Base-by-base conservation (phyloP, 1,140 invertebrate genomes). In the Sesamia nonagrioides region DNA sequence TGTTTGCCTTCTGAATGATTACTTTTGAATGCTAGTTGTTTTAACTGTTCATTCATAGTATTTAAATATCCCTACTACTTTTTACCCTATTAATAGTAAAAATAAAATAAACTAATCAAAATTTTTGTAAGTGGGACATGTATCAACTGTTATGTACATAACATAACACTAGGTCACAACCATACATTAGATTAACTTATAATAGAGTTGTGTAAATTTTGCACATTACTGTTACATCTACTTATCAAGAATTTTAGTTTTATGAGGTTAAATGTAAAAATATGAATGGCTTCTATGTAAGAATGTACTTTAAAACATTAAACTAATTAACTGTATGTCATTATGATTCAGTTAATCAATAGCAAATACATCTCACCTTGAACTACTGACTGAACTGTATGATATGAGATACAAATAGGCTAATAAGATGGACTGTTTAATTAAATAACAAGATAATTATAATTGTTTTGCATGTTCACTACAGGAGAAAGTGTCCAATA, bases 361-460 rank as follows among this genome's bases (percentile, higher is more conserved):
- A 54, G 50, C 50, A 54, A 71, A 71, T 50, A 54, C 18, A 37
- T 7, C 68, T 71, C 68, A 52, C 68, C 68, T 71, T 71, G 68
- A 71, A 71, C 68, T 54, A 71, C 45, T 52, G 45, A 52, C 48
- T 71, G 68, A 35, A 54, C 48, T 71, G 45, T 71, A 17, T 54
- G 68, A 71, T 71, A 71, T 35, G 68, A 50, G 68, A 71, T 71
- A 71, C 52, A 52, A 54, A 15, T 52, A 48, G 9, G 42, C 42
- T 68, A 71, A 71, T 50, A 27, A 52, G 68, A 71, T 71, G 48
- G 68, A 68, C 63, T 45, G 45, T n/a, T n/a, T 71, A 71, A 71
- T 71, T 54, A 71, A 71, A 52, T 68, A 37, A 48, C 21, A 50
- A 68, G 63, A 48, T 48, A 68, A 48, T 50, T 21, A 42, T 33